Conservation (phyloP, 1,140 invertebrate species). For the Gonatopus flavifemur region DNA sequence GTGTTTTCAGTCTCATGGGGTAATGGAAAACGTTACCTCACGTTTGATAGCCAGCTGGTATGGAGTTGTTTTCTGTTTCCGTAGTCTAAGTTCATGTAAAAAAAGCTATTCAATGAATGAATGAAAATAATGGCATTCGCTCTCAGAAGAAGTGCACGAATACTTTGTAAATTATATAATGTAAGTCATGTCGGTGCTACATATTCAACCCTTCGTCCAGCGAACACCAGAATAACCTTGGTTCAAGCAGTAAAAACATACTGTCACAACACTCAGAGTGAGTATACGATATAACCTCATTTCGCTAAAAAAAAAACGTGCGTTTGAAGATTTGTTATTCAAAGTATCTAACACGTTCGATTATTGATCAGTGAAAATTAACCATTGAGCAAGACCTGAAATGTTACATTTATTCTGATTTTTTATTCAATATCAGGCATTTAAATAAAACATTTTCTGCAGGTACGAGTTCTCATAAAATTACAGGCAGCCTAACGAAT, state of each 20-base stretch:
- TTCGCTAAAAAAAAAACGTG: neutral
- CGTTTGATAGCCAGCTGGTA: too few species aligned
- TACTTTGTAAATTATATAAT: conserved; percentile 45
- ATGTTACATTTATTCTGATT: neutral
- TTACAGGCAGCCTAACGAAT: conserved; percentile 41
- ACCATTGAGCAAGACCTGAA: neutral
- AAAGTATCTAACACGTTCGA: neutral
- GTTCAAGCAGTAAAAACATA: conserved; percentile 28
- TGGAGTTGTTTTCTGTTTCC: too few species aligned
- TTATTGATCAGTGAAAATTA: neutral
- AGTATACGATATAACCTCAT: conserved; percentile 33
- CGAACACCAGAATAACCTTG: conserved; percentile 25
- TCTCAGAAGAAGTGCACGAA: conserved; percentile 33
- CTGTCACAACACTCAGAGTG: conserved; percentile 32
- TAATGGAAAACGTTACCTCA: too few species aligned
- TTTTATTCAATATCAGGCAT: neutral
- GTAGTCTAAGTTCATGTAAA: too few species aligned
- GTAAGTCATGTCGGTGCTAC: conserved; percentile 25
- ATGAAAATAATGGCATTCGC: conserved; percentile 43
- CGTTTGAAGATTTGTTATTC: neutral
- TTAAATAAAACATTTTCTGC: neutral
- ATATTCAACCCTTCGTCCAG: conserved; percentile 28
- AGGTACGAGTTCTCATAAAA: conserved; percentile 31
- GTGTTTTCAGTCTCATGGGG: too few species aligned
- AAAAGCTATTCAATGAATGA: conserved; percentile 17